These are phyloP conservation scores for Drosophila sucinea DNA, from an alignment of 1,140 invertebrate genomes.

Conservation along the genomic window DNA sequence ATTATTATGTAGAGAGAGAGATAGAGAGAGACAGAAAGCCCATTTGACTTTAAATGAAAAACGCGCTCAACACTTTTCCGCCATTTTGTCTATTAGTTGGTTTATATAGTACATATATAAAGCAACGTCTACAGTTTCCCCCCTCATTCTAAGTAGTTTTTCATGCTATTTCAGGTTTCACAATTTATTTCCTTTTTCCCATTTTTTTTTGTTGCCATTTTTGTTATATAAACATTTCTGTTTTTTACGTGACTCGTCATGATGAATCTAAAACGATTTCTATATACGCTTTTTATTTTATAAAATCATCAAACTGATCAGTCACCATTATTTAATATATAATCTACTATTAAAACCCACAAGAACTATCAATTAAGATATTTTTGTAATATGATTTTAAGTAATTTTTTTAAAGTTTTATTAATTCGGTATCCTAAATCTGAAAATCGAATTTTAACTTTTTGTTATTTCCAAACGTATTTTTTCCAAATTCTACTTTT, in stretches of 20 bases:
- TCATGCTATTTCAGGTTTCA: constrained; percentile 47
- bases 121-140: neutral
- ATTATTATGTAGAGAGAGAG: neutral
- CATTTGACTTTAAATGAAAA: constrained; percentile 13
- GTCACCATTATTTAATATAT: too few species aligned
- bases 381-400: too few species aligned
- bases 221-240: constrained; percentile 18
- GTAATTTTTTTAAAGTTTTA: too few species aligned
- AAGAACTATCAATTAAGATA: too few species aligned
- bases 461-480: too few species aligned
- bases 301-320: too few species aligned
- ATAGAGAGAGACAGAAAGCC: neutral
- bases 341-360: too few species aligned
- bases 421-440: too few species aligned
- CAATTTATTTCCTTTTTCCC: constrained; percentile 25
- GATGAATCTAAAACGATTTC: constrained; percentile 32
- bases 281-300: neutral
- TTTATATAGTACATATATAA: neutral
- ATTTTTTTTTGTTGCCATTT: constrained; percentile 33
- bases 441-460: too few species aligned
- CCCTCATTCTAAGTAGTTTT: constrained; percentile 54
- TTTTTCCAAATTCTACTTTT: too few species aligned
- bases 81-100: constrained; percentile 10
- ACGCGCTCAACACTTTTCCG: constrained; percentile 3
- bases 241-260: constrained; percentile 50